phyloP scores from a whole-genome alignment of 2,888 invertebrate genomes.

The Hecatera dysodea region DNA sequence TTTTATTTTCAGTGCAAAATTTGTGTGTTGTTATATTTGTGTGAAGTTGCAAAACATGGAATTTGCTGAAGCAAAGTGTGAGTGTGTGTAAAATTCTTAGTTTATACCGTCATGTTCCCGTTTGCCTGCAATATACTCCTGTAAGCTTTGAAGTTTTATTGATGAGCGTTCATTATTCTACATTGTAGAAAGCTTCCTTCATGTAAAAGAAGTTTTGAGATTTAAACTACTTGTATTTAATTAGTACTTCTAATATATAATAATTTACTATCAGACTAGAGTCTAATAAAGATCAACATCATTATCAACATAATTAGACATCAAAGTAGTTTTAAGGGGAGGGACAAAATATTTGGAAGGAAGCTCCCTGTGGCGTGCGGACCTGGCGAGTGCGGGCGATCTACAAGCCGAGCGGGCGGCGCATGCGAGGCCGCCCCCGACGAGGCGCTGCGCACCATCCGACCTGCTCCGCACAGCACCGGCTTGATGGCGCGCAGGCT shows the following conservation, averaged over 20 bases:
- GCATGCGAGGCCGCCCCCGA: conserved; percentile 87
- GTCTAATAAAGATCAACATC: conserved; percentile 24
- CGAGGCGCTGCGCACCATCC: conserved; percentile 90
- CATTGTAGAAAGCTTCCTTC: conserved; percentile 73
- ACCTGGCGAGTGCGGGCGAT: conserved; percentile 84
- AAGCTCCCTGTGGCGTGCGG: conserved; percentile 75
- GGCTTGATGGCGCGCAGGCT: conserved; percentile 79
- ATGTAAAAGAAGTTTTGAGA: conserved; percentile 59
- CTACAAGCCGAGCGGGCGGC: conserved; percentile 81
- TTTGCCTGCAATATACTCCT: conserved; percentile 55
- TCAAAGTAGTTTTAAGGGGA: conserved; percentile 32
- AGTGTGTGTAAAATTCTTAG: conserved; percentile 67
- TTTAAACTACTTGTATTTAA: conserved; percentile 38
- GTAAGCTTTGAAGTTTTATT: conserved; percentile 54
- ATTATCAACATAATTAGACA: conserved; percentile 9
- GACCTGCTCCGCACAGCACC: conserved; percentile 78
- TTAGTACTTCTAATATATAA: conserved; percentile 33
- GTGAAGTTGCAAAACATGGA: conserved; percentile 71
- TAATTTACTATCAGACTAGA: conserved; percentile 38
- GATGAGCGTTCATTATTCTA: conserved; percentile 61
- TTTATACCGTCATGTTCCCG: conserved; percentile 57
- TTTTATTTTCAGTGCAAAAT: conserved; percentile 65
- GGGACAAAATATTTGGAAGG: conserved; percentile 46
- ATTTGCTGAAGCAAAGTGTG: conserved; percentile 78
- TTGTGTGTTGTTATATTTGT: conserved; percentile 62